phyloP scores from a whole-genome alignment of 30 jellyfish, hydroid and myxozoan species.

The Cassiopea xamachana region DNA sequence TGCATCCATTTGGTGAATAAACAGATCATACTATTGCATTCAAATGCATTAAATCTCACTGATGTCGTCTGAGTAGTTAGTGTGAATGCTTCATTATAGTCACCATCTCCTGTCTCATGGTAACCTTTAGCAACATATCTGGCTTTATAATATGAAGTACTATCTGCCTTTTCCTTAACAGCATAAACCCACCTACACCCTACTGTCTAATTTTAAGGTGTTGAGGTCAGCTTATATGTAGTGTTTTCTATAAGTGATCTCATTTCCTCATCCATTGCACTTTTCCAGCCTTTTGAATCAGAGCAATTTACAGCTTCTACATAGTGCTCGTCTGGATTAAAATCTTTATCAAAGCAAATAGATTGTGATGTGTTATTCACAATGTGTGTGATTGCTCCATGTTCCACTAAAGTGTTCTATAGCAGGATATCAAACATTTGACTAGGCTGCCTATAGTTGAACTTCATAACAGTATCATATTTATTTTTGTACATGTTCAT shows the following conservation, averaged over 20 bases:
- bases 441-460: too few relatives aligned
- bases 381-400: too few relatives aligned
- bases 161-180: slow-evolving; percentile 6
- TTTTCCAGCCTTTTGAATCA: slow-evolving; percentile 18
- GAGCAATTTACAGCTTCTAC: slow-evolving; percentile 20
- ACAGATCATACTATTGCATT: background rate
- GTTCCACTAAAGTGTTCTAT: too few relatives aligned
- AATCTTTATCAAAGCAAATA: background rate
- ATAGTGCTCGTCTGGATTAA: background rate
- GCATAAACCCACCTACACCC: slow-evolving; percentile 48
- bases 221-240: slow-evolving; percentile 19
- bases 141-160: background rate
- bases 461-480: too few relatives aligned
- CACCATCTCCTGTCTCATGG: slow-evolving; percentile 8
- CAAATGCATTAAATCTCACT: slow-evolving; percentile 15
- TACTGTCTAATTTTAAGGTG: slow-evolving; percentile 28
- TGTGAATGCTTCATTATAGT: slow-evolving; percentile 26
- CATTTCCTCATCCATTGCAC: slow-evolving; percentile 43
- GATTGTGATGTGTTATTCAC: too few relatives aligned
- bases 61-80: slow-evolving; percentile 33
- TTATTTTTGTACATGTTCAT: too few relatives aligned
- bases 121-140: slow-evolving; percentile 48
- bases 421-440: too few relatives aligned
- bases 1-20: slow-evolving; percentile 54
- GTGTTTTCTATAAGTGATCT: slow-evolving; percentile 9